Percentiles rank a stretch among this genome's conserved stretches.
phyloP scores from a whole-genome alignment of 1,140 invertebrate species.

The Brachionus angularis region DNA sequence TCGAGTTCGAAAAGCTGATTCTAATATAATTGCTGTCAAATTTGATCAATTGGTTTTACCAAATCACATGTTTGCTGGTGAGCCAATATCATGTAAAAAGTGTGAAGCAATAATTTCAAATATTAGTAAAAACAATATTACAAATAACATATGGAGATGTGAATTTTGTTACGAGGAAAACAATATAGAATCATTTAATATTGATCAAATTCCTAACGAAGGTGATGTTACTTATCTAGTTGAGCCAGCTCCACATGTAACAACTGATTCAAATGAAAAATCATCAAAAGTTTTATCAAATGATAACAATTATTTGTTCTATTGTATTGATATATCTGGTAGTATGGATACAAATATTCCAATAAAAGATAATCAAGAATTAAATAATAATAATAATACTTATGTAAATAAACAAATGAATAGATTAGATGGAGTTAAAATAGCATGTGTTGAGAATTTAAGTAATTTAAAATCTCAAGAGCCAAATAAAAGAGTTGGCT shows the following conservation, averaged over 20 bases:
- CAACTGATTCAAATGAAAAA: slow-evolving; percentile 18
- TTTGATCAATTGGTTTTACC: background rate
- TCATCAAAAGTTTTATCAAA: slow-evolving; percentile 19
- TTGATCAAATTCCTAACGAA: slow-evolving; percentile 50
- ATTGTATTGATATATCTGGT: slow-evolving; percentile 54
- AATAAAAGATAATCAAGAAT: slow-evolving; percentile 47
- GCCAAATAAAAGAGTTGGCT: slow-evolving; percentile 50
- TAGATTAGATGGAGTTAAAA: slow-evolving; percentile 49
- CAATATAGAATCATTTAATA: slow-evolving; percentile 44
- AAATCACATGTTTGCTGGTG: slow-evolving; percentile 18
- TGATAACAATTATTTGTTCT: slow-evolving; percentile 46
- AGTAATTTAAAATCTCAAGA: slow-evolving; percentile 49
- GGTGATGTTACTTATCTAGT: slow-evolving; percentile 50
- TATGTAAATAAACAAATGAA: slow-evolving; percentile 44
- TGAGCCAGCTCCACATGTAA: slow-evolving; percentile 46
- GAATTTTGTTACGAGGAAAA: slow-evolving; percentile 52
- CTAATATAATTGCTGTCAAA: slow-evolving; percentile 26
- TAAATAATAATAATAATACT: slow-evolving; percentile 45
- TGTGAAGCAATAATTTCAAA: slow-evolving; percentile 19
- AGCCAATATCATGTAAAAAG: slow-evolving; percentile 18
- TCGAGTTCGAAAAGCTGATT: slow-evolving; percentile 14
- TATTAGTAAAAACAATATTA: background rate
- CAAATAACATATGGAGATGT: slow-evolving; percentile 45
- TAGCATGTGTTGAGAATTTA: slow-evolving; percentile 49
- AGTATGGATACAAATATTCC: slow-evolving; percentile 49